Conservation (phyloP, 2,113 vertebrate genomes). For the Hirundichthys speculiger region DNA sequence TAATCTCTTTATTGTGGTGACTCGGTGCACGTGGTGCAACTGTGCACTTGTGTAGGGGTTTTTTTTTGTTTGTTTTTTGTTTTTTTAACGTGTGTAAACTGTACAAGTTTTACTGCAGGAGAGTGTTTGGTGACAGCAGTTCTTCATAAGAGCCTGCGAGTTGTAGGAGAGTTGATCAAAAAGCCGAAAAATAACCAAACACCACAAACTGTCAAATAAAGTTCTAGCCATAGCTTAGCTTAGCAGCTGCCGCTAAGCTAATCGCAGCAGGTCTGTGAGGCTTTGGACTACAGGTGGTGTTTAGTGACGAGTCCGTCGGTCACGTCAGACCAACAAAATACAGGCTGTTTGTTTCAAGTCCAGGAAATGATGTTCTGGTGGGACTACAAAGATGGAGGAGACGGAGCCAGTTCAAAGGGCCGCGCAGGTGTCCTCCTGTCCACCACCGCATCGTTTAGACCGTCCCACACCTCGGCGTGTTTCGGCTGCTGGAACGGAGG, state of each 20-base stretch:
- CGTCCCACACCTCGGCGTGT: constrained; percentile 86
- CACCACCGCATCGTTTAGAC: constrained; percentile 81
- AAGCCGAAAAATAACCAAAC: constrained; percentile 5
- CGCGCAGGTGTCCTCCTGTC: constrained; percentile 84
- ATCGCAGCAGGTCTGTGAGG: not conserved
- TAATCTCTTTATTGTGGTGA: constrained; percentile 73
- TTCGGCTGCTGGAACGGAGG: constrained; percentile 88
- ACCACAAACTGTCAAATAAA: not conserved
- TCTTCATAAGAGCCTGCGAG: not conserved
- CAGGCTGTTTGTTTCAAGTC: constrained; percentile 29
- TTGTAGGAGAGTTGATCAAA: constrained; percentile 10
- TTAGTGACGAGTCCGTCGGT: constrained; percentile 29
- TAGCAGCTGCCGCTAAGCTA: not conserved
- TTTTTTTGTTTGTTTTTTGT: too few relatives aligned
- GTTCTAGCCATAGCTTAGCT: not conserved
- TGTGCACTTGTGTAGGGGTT: constrained; percentile 80
- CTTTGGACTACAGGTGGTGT: not conserved
- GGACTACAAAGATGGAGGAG: constrained; percentile 78
- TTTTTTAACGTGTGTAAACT: constrained; percentile 56
- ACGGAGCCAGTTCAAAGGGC: constrained; percentile 79
- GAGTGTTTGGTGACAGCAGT: constrained; percentile 22
- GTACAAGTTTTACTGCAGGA: constrained; percentile 41
- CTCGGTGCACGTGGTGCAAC: constrained; percentile 69
- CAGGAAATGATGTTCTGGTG: not conserved
- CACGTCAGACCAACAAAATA: constrained; percentile 46